Percentiles rank a stretch among this genome's conserved stretches.
These are phyloP conservation scores for Mirounga angustirostris DNA, from an alignment of 2,113 vertebrate species.

Conservation along the genomic window DNA sequence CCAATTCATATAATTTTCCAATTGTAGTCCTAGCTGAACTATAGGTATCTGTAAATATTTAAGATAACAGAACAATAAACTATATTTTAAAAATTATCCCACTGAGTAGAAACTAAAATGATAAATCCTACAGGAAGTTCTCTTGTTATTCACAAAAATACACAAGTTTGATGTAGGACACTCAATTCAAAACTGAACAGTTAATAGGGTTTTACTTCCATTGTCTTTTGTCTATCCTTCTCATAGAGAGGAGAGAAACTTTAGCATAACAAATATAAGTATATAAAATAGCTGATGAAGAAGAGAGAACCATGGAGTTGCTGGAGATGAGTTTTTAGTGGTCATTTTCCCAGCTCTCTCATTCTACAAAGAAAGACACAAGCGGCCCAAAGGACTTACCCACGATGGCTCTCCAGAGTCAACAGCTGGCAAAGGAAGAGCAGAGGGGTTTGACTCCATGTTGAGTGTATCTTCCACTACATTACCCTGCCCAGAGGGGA, in stretches of 20 bases:
- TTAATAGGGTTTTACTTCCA: background rate
- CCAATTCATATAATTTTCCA: conserved; percentile 3
- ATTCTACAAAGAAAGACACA: conserved; percentile 13
- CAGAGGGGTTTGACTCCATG: background rate
- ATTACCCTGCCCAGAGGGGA: background rate
- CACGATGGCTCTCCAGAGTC: background rate
- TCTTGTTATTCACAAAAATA: conserved; percentile 34
- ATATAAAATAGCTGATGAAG: background rate
- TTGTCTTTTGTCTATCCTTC: background rate
- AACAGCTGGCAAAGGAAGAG: background rate
- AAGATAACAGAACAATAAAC: background rate
- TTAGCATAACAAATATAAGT: background rate
- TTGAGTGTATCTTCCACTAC: background rate
- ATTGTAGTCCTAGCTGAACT: background rate
- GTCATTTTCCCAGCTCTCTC: background rate
- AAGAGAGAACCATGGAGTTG: background rate
- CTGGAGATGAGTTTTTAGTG: background rate
- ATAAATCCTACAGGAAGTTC: background rate
- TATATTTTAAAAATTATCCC: background rate
- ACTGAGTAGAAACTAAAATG: background rate
- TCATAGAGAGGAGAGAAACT: background rate
- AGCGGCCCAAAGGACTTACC: background rate
- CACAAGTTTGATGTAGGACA: background rate
- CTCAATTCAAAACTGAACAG: background rate
- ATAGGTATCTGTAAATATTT: background rate